Evolutionary conservation across 2,113 vertebrate species (phyloP).

Genomic region (Monarcha castaneiventris): DNA sequence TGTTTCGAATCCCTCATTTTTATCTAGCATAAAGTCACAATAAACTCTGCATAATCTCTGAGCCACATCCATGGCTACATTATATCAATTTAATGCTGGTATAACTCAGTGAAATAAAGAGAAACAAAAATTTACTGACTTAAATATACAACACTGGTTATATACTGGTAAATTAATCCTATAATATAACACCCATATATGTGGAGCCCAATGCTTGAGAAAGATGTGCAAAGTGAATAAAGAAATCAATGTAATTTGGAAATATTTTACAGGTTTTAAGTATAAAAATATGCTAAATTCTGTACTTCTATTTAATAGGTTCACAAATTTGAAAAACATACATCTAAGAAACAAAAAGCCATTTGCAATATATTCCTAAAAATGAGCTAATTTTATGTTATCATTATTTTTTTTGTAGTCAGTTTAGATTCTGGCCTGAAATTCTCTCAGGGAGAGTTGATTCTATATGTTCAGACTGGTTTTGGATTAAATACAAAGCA

Average conservation of each 20-base stretch:
- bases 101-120: constrained; percentile 20
- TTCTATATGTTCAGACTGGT: neutral
- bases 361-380: neutral
- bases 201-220: neutral
- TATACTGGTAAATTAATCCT: neutral
- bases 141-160: neutral
- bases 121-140: neutral
- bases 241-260: neutral
- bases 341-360: neutral
- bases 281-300: neutral
- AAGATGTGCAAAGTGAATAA: neutral
- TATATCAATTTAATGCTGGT: neutral
- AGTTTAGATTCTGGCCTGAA: neutral
- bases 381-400: neutral
- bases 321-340: neutral
- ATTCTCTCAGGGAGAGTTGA: neutral
- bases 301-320: neutral
- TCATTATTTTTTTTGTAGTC: neutral
- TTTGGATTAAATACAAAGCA: neutral
- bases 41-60: neutral
- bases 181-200: neutral
- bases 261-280: neutral
- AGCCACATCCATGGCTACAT: neutral
- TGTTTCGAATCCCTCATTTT: neutral
- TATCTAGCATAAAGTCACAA: neutral